Conservation (phyloP, 1,140 invertebrate species). For the Globodera rostochiensis region DNA sequence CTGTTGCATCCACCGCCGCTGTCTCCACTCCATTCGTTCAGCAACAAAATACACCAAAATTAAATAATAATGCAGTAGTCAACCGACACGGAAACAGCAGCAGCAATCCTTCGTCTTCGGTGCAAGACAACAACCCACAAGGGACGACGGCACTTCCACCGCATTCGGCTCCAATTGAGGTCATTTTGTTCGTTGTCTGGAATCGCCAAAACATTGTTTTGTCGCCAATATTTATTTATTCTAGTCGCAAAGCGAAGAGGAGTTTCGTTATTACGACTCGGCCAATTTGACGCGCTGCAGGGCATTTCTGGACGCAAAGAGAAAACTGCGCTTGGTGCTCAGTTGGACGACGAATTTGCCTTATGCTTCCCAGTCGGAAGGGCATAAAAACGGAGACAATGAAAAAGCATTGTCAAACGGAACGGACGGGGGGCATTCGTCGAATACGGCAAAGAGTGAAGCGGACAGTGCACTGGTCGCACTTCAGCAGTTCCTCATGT, state of each 20-base stretch:
- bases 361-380: neutral
- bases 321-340: constrained; percentile 86
- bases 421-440: neutral
- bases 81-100: neutral
- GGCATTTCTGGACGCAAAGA: constrained; percentile 83
- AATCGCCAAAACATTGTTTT: neutral
- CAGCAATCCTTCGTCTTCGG: neutral
- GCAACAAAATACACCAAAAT: neutral
- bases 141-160: neutral
- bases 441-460: constrained; percentile 15
- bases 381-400: neutral
- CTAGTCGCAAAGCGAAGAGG: constrained; percentile 46
- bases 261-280: constrained; percentile 72
- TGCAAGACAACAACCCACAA: neutral
- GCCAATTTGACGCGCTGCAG: constrained; percentile 72
- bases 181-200: neutral
- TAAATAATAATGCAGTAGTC: neutral
- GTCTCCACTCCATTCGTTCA: neutral
- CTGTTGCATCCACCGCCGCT: neutral
- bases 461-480: constrained; percentile 43
- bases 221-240: neutral
- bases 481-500: constrained; percentile 64
- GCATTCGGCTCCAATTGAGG: neutral
- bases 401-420: constrained; percentile 2
- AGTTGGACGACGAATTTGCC: constrained; percentile 71